Evolutionary conservation across 64 coral and sea anemone genomes (phyloP).

Genomic region (Montipora efflorescens): DNA sequence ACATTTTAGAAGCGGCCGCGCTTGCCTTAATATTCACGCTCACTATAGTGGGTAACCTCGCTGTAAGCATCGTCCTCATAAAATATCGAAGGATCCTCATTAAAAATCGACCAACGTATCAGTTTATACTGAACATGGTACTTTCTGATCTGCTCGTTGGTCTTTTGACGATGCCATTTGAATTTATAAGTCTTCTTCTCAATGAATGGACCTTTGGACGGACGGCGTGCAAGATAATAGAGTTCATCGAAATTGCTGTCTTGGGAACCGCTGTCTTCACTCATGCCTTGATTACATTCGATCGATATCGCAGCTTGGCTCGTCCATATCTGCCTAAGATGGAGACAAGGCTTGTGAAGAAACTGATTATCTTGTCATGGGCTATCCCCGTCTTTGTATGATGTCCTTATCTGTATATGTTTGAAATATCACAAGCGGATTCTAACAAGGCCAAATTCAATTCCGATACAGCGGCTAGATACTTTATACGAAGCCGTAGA

Average conservation of each 20-base stretch:
- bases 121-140: no score
- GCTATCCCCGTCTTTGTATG: slow-evolving; percentile 4
- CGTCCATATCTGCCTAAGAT: slow-evolving; percentile 53
- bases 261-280: slow-evolving; percentile 45
- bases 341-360: background rate
- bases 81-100: background rate
- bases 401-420: slow-evolving; percentile 57
- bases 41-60: slow-evolving; percentile 6
- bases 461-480: slow-evolving; percentile 49
- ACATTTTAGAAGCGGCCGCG: background rate
- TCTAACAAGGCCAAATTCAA: background rate
- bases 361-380: slow-evolving; percentile 44
- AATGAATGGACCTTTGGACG: no score
- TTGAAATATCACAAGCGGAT: background rate
- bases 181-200: background rate
- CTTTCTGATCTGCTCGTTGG: no score
- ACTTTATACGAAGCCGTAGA: slow-evolving; percentile 32
- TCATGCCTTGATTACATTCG: slow-evolving; percentile 43
- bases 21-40: background rate
- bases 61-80: background rate
- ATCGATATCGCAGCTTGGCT: slow-evolving; percentile 53
- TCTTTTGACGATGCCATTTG: slow-evolving; percentile 60
- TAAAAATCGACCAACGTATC: no score
- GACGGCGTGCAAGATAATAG: no score
- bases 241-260: slow-evolving; percentile 5